These are phyloP conservation scores for Montipora foliosa DNA, from an alignment of 64 coral and sea anemone species.

Conservation along the genomic window DNA sequence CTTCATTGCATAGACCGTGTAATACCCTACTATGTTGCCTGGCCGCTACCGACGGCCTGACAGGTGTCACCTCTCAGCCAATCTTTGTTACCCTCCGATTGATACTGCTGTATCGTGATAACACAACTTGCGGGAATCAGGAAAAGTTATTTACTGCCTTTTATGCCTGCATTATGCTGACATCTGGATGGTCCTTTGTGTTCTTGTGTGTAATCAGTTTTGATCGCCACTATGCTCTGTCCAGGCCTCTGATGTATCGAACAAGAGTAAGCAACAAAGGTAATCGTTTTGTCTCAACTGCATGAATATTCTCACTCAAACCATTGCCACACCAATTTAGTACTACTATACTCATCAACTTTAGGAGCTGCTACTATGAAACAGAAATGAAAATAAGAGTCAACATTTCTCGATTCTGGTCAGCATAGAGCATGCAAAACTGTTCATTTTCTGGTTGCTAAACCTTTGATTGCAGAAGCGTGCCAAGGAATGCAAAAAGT, in stretches of 20 bases:
- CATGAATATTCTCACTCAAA: too few relatives aligned
- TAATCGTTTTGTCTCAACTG: not conserved
- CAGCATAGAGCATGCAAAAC: too few relatives aligned
- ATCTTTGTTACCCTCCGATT: not conserved
- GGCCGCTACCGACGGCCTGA: conserved; percentile 3
- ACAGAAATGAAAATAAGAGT: too few relatives aligned
- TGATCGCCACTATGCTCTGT: conserved; percentile 15
- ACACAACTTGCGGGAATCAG: not conserved
- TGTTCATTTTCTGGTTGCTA: too few relatives aligned
- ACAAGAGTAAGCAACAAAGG: not conserved
- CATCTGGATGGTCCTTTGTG: not conserved
- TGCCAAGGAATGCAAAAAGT: too few relatives aligned
- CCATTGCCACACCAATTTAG: too few relatives aligned
- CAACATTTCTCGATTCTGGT: too few relatives aligned
- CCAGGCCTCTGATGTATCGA: not conserved
- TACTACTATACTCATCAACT: too few relatives aligned
- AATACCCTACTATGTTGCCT: conserved; percentile 18
- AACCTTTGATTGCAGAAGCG: too few relatives aligned
- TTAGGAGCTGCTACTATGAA: too few relatives aligned
- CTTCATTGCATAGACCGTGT: not conserved
- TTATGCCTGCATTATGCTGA: not conserved
- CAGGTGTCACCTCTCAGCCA: not conserved
- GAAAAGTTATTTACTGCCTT: not conserved
- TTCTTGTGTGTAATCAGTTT: not conserved
- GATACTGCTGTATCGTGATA: not conserved